phyloP scores from a whole-genome alignment of 2,797 vertebrate genomes.

The Diceros bicornis region DNA sequence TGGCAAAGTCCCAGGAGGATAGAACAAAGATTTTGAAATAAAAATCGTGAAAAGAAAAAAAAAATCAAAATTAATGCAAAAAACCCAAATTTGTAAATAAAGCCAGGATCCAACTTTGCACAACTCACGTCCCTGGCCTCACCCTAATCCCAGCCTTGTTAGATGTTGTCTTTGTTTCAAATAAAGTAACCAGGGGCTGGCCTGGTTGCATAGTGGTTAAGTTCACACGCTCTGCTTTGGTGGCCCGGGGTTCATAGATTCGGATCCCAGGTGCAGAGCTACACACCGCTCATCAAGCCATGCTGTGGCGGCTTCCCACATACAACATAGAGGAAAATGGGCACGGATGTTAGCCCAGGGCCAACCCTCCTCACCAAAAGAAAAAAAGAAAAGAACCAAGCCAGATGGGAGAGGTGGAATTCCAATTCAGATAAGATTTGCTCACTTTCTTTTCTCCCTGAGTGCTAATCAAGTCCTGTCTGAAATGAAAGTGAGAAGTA shows the following conservation, averaged over 20 bases:
- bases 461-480: not conserved
- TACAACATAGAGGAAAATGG: too few species aligned
- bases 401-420: not conserved
- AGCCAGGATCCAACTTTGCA: not conserved
- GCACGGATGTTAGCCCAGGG: too few species aligned
- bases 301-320: too few species aligned
- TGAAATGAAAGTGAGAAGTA: not conserved
- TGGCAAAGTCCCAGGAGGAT: not conserved
- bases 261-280: too few species aligned
- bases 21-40: constrained; percentile 61
- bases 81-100: not conserved
- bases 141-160: not conserved
- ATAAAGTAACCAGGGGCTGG: not conserved
- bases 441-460: not conserved
- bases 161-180: not conserved
- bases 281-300: too few species aligned
- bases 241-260: too few species aligned
- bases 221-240: too few species aligned
- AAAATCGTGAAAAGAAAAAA: constrained; percentile 24
- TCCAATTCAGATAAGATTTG: not conserved
- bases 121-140: not conserved
- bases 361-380: too few species aligned
- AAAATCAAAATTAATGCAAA: not conserved
- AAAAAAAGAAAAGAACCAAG: too few species aligned
- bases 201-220: too few species aligned